A percentile compares a stretch with the other conserved stretches of the same genome.
phyloP scores from a whole-genome alignment of 1,140 invertebrate genomes.

The Calosoma granatense region DNA sequence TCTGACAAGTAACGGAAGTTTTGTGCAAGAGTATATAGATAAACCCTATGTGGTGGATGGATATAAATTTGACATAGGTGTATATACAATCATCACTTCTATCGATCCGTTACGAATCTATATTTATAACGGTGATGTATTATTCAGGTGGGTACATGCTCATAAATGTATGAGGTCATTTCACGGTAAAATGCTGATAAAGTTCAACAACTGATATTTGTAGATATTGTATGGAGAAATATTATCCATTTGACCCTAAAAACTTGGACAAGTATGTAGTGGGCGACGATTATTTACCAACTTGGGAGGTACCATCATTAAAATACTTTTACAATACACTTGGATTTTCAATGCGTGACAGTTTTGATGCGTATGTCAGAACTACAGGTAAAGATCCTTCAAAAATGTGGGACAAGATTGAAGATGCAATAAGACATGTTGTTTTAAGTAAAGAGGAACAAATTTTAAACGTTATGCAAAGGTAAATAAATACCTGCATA shows the following conservation, averaged over 20 bases:
- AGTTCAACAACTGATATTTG: conserved; percentile 20
- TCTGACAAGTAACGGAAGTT: conserved; percentile 61
- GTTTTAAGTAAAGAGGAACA: conserved; percentile 64
- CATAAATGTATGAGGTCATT: too few species aligned
- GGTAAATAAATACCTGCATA: too few species aligned
- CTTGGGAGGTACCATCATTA: conserved; percentile 86
- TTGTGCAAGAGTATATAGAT: conserved; percentile 83
- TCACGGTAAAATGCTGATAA: too few species aligned
- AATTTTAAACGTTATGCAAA: conserved; percentile 46
- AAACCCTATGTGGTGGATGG: conserved; percentile 75
- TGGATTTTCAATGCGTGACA: conserved; percentile 76
- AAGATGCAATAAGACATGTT: conserved; percentile 65
- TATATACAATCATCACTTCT: conserved; percentile 88
- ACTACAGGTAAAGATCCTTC: conserved; percentile 58
- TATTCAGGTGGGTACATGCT: conserved; percentile 69
- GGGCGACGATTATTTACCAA: conserved; percentile 87
- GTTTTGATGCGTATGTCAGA: conserved; percentile 72
- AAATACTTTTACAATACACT: conserved; percentile 63
- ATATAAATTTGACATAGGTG: conserved; percentile 93
- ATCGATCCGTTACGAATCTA: conserved; percentile 84
- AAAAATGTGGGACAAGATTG: conserved; percentile 72
- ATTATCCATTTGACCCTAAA: conserved; percentile 80
- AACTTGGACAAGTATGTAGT: conserved; percentile 87
- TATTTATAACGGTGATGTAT: conserved; percentile 76
- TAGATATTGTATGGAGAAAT: conserved; percentile 86